These are phyloP conservation scores for Oasisia sp. DNA, from an alignment of 2,888 invertebrate genomes.

Conservation along the genomic window DNA sequence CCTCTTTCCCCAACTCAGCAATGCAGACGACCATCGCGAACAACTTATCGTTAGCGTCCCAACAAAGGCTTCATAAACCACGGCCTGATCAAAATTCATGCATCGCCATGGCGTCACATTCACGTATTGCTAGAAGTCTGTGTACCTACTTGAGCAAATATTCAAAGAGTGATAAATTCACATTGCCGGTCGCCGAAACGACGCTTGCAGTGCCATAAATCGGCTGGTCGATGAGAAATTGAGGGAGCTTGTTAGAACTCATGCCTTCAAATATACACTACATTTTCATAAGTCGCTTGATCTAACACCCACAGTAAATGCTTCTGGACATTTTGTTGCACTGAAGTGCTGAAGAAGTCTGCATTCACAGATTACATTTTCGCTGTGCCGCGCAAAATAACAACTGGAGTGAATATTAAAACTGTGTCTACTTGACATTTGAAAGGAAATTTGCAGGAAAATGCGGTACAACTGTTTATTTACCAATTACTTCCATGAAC, in stretches of 20 bases:
- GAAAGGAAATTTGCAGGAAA: background rate
- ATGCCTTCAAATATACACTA: background rate
- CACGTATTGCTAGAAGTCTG: background rate
- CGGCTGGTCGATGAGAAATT: background rate
- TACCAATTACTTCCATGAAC: background rate
- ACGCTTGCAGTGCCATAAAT: background rate
- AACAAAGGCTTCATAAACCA: conserved; percentile 12
- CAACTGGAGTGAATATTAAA: background rate
- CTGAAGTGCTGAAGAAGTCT: background rate
- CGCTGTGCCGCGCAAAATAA: background rate
- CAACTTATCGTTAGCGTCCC: background rate
- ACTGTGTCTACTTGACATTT: background rate
- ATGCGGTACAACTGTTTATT: background rate
- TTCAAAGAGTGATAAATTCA: background rate
- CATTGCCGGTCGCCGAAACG: background rate
- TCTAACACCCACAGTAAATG: no score
- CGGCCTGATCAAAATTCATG: background rate
- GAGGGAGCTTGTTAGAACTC: background rate
- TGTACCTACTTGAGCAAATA: background rate
- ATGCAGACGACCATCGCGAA: background rate
- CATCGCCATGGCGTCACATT: background rate
- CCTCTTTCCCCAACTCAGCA: background rate
- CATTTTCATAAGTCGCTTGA: no score
- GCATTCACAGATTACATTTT: background rate
- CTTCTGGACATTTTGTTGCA: background rate